Base-by-base conservation (phyloP, 2,113 vertebrate genomes). In the Mugil cephalus region DNA sequence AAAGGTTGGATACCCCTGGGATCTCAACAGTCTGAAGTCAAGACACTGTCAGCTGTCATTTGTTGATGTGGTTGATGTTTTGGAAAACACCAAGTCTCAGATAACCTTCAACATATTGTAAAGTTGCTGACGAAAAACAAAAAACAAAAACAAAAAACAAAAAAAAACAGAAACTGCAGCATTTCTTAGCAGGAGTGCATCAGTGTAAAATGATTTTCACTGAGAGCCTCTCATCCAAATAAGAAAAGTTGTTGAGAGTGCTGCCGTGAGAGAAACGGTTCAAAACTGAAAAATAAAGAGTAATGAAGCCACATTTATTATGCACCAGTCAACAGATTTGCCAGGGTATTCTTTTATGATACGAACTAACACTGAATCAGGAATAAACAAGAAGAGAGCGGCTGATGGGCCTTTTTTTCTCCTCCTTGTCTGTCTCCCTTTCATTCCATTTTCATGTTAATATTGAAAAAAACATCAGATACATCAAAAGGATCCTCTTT, bases 231-330 rank as follows among this genome's bases (percentile, higher is more conserved):
- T 42, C 40, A 14, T 5, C 6, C 43, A 45, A 45, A 42, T 42
- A 11, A 30, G 66, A 30, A 1, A 75, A 62, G 38, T 18, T 53
- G 39, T 17, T 35, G 10, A 61, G 43, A 15, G 10, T 17, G 43
- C 45, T 66, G 64, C 10, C 0, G 12, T 3, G 19, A 13, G 14
- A 50, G 15, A 35, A 40, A 62, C 2, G 43, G 24, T 38, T 53
- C 53, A 42, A 71, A 36, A 74, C 24, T 52, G 34, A 21, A 65
- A 73, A 1, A 56, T n/a, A 12, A 65, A 73, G 14, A 48, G 18
- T 18, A 65, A 69, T 36, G 2, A 77, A 45, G 24, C 36, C 40
- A 11, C 35, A 15, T 42, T 13, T 40, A 48, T 21, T 30, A 42
- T 10, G 39, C 9, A 0, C 2, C 48, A 40, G 55, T 4, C 1